phyloP scores from a whole-genome alignment of 2,888 invertebrate genomes.

The Himalopsyche tibetana region DNA sequence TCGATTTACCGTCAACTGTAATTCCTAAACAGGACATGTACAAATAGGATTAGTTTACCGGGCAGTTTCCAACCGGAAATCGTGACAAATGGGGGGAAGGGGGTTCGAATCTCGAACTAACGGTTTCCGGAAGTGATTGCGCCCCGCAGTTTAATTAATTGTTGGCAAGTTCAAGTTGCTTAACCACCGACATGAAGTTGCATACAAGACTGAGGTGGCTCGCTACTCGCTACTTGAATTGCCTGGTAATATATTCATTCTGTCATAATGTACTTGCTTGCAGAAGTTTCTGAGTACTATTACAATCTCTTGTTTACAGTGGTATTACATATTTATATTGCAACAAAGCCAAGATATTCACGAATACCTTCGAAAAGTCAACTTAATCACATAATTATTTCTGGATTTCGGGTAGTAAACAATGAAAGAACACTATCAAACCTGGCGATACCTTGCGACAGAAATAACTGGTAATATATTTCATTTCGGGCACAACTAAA shows the following conservation, averaged over 20 bases:
- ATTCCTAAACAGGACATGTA: constrained; percentile 26
- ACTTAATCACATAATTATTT: too few species aligned
- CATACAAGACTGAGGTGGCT: constrained; percentile 17
- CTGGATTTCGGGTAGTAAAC: too few species aligned
- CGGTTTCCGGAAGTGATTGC: constrained; percentile 31
- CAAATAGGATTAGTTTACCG: constrained; percentile 15
- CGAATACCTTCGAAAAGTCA: too few species aligned
- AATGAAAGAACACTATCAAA: too few species aligned
- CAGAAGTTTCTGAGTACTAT: too few species aligned
- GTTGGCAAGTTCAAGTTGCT: constrained; percentile 23
- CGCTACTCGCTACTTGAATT: neutral
- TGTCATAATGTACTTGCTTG: neutral
- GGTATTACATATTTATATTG: too few species aligned
- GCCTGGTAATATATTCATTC: neutral
- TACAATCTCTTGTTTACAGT: too few species aligned
- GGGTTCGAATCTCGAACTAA: constrained; percentile 21
- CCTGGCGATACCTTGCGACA: too few species aligned
- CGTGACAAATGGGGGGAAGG: constrained; percentile 20
- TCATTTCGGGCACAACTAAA: too few species aligned
- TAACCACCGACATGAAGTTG: constrained; percentile 20
- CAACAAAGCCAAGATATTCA: too few species aligned
- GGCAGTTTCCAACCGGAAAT: constrained; percentile 19
- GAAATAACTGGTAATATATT: too few species aligned
- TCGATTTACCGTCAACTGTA: constrained; percentile 15
- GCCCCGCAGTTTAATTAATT: constrained; percentile 34